Evolutionary conservation across 2,797 vertebrate genomes (phyloP), one percentile per base, ranked within the genome.

Genomic region (Pyrocephalus nanus): DNA sequence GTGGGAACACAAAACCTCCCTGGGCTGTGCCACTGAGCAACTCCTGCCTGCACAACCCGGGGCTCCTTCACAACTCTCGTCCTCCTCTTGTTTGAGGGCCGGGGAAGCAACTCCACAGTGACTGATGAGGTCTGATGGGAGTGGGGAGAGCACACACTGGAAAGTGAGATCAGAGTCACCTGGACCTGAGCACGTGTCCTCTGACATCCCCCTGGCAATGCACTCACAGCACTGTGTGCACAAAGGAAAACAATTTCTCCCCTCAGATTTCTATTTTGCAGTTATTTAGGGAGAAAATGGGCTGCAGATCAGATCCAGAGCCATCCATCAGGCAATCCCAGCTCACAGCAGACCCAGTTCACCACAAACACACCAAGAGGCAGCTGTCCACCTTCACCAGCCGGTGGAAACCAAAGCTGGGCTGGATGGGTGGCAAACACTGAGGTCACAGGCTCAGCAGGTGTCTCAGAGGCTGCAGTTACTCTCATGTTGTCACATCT

Each of bases 131-230:
- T 22, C 6, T 10, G 36, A 9, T 43, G 54, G 77, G 45, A 14
- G 3, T 1, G 27, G 43, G 42, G 62, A 65, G 54, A 25, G 7
- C 5, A 3, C 36, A 23, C 9, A 23, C 3, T 0, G 1, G 54
- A 55, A 51, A 22, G 21, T 21, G 42, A 78, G 27, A 48, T 1
- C n/a, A 6, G 14, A 1, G 5, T 10, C 53, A 51, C 47, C 91
- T 10, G 66, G 40, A 27, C 11, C 21, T 0, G 1, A 61, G 45
- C 1, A 6, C 3, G 1, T 43, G 6, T 4, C 36, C 61, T 45
- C 45, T 61, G 38, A 9, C 29, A 30, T 1, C 30, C 36, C 30
- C 42, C 48, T 15, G 4, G 26, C 60, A 32, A 3, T 0, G 1
- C 43, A 47, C 36, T 2, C 91, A 38, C 72, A 69, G 67, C 8